Evolutionary conservation across 2,113 vertebrate genomes (phyloP), one percentile per base, ranked within the genome.

Genomic region (Corythaeola cristata): DNA sequence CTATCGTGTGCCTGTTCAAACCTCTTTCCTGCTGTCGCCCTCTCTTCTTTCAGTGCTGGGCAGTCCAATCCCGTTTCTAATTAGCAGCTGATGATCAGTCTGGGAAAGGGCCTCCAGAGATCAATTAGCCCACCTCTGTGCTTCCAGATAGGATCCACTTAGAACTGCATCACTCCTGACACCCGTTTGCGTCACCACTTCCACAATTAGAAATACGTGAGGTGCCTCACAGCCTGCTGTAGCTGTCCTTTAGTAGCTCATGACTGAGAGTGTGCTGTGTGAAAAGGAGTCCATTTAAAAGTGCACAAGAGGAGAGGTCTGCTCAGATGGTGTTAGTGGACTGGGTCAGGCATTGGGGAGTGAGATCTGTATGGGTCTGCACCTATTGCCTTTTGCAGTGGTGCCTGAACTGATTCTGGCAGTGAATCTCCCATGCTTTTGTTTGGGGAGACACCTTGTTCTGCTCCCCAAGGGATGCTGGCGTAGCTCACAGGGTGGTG

Each of bases 221-320:
- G 63, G 64, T 66, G 35, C 64, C 62, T 56, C 56, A 8, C 73
- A 35, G 66, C 32, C 45, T 15, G 55, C 83, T 45, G 2, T 4
- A 49, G 41, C 56, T 32, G 20, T 14, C 17, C 45, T 52, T 47
- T 5, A 35, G 30, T 6, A 35, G 33, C 52, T 49, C 47, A 16
- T 7, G 24, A 26, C 32, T 0, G 0, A 64, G 58, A 39, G 5
- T 1, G 20, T 8, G 5, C 47, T 9, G 39, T 5, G 63, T 6
- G 2, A 22, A 62, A 27, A 41, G 28, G 10, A 49, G 13, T 20
- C 13, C 9, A 21, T 33, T 15, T 55, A 44, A 56, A 59, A 37
- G 19, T 0, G 5, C 33, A 7, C 1, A 23, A 37, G 32, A 28
- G 23, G 32, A 44, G 53, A 60, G 14, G 9, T n/a, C n/a, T 56